Base-by-base conservation (phyloP, 2,113 vertebrate genomes). In the Lophotis ruficrista region DNA sequence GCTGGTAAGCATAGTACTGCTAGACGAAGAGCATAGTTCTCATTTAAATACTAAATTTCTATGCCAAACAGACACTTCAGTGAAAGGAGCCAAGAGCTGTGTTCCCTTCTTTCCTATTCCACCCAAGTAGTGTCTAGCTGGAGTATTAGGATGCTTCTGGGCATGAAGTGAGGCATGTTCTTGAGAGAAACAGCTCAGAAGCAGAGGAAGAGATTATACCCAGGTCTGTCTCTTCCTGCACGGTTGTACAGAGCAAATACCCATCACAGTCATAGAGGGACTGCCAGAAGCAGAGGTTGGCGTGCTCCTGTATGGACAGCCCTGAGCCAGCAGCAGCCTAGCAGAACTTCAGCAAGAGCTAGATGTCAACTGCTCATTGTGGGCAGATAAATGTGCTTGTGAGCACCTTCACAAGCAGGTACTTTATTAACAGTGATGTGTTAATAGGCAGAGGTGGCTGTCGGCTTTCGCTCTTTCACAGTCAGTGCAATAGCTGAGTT, bases 351-450 rank as follows among this genome's bases (percentile, higher is more conserved):
- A 35, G 35, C 48, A 68, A 89, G 45, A 77, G 24, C 23, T 58
- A 31, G 48, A 30, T 1, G 0, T 14, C 35, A 31, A 3, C 31
- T 78, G 16, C 13, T 77, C 30, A 16, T 57, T 1, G 0, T 0
- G 4, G 33, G 14, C 72, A 83, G 43, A 47, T 20, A 66, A n/a
- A 89, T 9, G 14, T 31, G 35, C 12, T 60, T 2, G 1, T 35
- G 54, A 47, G 33, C n/a, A 83, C 3, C n/a, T 53, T 47, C 57
- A 37, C 10, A 58, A 25, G 7, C 25, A n/a, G 31, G 11, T 22
- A 33, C 8, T 28, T 76, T 10, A 25, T 10, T 25, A 47, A 41
- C 15, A 51, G 28, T 10, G 31, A 54, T 28, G 9, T 56, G 28
- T 6, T 47, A 43, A 43, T 43, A 24, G 12, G 23, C 43, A 54